These are phyloP conservation scores for Sphaerophoria rueppellii DNA, from an alignment of 2,888 invertebrate genomes.

Conservation along the genomic window DNA sequence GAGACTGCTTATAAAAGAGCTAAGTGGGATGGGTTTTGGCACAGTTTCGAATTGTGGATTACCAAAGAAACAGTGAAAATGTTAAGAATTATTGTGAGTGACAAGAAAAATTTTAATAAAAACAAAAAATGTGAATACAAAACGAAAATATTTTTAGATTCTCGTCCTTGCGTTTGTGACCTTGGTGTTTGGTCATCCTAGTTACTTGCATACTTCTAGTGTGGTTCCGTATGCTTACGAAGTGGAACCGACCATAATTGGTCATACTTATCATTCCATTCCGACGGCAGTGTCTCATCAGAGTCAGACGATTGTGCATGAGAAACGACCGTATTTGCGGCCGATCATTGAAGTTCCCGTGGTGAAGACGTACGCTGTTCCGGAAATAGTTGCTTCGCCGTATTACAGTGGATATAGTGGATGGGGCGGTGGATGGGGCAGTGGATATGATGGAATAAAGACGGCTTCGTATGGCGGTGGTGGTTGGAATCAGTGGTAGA, in stretches of 20 bases:
- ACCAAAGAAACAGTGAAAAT: constrained; percentile 74
- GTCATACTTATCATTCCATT: constrained; percentile 77
- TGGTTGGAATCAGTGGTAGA: constrained; percentile 74
- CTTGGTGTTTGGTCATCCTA: constrained; percentile 75
- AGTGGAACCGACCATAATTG: constrained; percentile 78
- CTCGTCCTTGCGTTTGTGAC: constrained; percentile 42
- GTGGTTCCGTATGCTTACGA: constrained; percentile 75
- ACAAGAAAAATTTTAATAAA: background rate
- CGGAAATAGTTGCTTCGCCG: constrained; percentile 58
- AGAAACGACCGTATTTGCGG: constrained; percentile 80
- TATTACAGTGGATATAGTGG: constrained; percentile 46
- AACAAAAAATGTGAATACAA: background rate
- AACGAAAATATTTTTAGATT: constrained; percentile 34
- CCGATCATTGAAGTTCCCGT: constrained; percentile 78
- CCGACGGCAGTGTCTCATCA: constrained; percentile 80
- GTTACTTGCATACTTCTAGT: constrained; percentile 74
- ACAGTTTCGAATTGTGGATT: constrained; percentile 68
- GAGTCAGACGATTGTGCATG: constrained; percentile 80
- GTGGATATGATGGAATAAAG: constrained; percentile 50
- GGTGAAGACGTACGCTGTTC: constrained; percentile 75
- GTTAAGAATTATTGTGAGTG: constrained; percentile 78
- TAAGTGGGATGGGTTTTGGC: constrained; percentile 25
- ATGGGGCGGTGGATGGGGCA: constrained; percentile 36
- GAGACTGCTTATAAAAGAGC: constrained; percentile 63
- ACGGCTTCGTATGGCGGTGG: constrained; percentile 69